phyloP scores from a whole-genome alignment of 2,113 vertebrate genomes.

The Nothoprocta perdicaria region DNA sequence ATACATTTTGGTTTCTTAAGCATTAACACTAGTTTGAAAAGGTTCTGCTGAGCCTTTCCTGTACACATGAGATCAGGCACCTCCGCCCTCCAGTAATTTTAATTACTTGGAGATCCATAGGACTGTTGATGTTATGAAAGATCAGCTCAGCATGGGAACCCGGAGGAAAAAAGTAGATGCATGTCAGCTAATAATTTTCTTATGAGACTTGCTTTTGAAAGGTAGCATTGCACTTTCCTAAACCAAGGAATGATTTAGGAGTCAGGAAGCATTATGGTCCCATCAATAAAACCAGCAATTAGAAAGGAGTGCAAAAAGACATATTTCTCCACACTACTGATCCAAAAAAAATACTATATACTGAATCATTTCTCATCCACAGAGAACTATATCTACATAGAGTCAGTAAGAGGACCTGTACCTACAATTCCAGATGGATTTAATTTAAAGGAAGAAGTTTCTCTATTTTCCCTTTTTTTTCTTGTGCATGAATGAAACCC shows the following conservation, averaged over 20 bases:
- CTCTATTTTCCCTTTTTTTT: not conserved
- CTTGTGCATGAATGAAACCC: not conserved
- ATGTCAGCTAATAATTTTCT: conserved; percentile 9
- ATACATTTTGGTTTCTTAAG: not conserved
- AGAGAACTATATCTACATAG: not conserved
- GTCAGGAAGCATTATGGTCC: not conserved
- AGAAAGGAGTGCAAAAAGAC: not conserved
- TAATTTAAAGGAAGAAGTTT: not conserved
- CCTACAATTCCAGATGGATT: not conserved
- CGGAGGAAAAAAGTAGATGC: not conserved
- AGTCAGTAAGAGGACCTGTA: not conserved
- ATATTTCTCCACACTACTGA: not conserved
- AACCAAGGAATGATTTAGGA: not conserved
- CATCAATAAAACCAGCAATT: conserved; percentile 7
- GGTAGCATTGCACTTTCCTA: not conserved
- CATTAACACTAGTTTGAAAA: not conserved
- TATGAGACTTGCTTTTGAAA: conserved; percentile 13
- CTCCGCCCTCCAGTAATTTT: conserved; percentile 57
- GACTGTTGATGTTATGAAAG: conserved; percentile 39
- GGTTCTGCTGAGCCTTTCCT: conserved; percentile 14
- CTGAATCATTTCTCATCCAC: not conserved
- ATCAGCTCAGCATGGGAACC: conserved; percentile 24
- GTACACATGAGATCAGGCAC: conserved; percentile 44
- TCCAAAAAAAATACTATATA: not conserved
- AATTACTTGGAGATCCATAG: conserved; percentile 45